These are phyloP conservation scores for Catharus fuscescens DNA, from an alignment of 2,113 vertebrate species.

Conservation along the genomic window DNA sequence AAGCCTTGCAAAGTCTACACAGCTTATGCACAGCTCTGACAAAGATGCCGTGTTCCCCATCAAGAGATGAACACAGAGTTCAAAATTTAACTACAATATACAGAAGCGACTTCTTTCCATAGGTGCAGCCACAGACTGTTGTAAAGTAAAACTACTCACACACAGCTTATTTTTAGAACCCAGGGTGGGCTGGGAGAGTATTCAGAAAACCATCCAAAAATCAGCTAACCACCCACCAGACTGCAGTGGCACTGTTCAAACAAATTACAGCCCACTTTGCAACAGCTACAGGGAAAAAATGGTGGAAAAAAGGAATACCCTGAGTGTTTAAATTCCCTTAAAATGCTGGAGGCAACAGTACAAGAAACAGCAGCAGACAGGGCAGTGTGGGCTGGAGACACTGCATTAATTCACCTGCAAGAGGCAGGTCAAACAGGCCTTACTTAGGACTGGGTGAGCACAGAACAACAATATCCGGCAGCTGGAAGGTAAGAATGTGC, in stretches of 20 bases:
- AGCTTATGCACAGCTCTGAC: neutral
- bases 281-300: neutral
- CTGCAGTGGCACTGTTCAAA: neutral
- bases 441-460: neutral
- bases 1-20: neutral
- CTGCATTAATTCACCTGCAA: neutral
- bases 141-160: neutral
- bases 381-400: neutral
- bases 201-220: conserved; percentile 33
- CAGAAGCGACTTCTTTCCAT: neutral
- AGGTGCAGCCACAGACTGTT: neutral
- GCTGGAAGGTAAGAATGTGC: conserved; percentile 49
- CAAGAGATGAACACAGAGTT: neutral
- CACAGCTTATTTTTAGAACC: conserved; percentile 22
- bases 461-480: conserved; percentile 21
- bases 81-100: neutral
- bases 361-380: neutral
- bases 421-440: neutral
- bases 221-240: conserved; percentile 44
- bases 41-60: accelerated
- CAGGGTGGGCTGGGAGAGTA: neutral
- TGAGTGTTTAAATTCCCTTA: neutral
- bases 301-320: neutral
- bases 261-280: neutral
- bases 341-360: neutral